Percentiles rank a stretch among this genome's conserved stretches.
phyloP scores from a whole-genome alignment of 1,140 invertebrate genomes.

The Thalassaphorura encarpata region DNA sequence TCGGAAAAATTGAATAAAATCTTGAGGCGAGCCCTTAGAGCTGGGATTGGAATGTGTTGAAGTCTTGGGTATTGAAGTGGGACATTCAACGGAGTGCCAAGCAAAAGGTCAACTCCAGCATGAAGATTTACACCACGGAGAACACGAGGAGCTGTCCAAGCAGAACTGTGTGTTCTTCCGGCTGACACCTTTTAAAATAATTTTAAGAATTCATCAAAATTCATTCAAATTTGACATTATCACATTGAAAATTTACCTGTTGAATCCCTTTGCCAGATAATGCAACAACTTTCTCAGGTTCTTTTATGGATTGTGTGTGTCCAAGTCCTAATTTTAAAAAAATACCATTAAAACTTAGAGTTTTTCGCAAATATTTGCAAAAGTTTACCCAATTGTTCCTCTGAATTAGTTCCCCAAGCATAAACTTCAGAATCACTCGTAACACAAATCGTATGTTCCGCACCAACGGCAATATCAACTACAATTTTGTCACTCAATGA shows the following conservation, averaged over 20 bases:
- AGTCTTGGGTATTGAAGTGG: conserved; percentile 50
- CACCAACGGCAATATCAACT: conserved; percentile 51
- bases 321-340: conserved; percentile 52
- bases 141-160: conserved; percentile 48
- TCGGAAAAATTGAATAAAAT: conserved; percentile 54
- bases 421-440: conserved; percentile 45
- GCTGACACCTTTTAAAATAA: conserved; percentile 49
- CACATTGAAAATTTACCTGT: conserved; percentile 44
- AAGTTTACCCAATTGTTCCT: no score
- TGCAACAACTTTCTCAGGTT: conserved; percentile 46
- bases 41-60: conserved; percentile 42
- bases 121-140: conserved; percentile 24
- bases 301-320: conserved; percentile 44
- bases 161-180: conserved; percentile 52
- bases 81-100: conserved; percentile 36
- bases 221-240: no score
- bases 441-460: conserved; percentile 45
- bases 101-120: conserved; percentile 24
- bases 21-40: conserved; percentile 46
- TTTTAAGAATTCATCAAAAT: no score
- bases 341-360: no score
- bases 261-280: conserved; percentile 48
- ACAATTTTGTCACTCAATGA: conserved; percentile 44
- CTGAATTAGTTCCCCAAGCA: conserved; percentile 54
- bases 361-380: no score